Evolutionary conservation across 1,140 invertebrate species (phyloP).

Genomic region (Tetramorium simillimum): DNA sequence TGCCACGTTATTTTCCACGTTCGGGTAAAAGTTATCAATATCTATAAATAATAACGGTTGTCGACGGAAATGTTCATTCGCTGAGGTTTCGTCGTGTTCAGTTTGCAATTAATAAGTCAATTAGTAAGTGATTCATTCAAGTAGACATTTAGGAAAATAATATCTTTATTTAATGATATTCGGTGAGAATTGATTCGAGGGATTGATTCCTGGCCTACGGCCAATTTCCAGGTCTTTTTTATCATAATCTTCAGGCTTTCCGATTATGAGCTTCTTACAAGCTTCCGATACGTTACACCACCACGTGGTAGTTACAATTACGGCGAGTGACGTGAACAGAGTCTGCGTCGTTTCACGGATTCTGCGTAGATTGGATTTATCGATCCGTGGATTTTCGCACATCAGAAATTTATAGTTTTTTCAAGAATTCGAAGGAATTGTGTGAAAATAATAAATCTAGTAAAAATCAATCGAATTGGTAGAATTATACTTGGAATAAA

Average conservation of each 20-base stretch:
- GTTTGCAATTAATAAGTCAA: background rate
- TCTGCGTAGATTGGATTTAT: conserved; percentile 28
- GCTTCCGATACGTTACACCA: background rate
- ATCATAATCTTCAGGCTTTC: background rate
- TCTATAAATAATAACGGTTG: background rate
- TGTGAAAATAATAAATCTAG: background rate
- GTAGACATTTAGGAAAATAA: background rate
- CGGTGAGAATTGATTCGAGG: background rate
- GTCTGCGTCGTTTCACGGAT: conserved; percentile 23
- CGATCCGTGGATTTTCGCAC: conserved; percentile 21
- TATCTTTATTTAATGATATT: background rate
- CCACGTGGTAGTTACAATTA: conserved; percentile 43
- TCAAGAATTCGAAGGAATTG: background rate
- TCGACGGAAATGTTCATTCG: background rate
- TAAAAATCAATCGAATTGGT: background rate
- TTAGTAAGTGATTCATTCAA: background rate
- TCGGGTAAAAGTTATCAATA: background rate
- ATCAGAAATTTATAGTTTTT: background rate
- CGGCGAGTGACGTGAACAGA: conserved; percentile 1
- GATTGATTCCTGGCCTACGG: background rate
- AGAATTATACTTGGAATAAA: background rate
- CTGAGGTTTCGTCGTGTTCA: background rate
- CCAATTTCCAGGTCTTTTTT: background rate
- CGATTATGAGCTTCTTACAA: background rate
- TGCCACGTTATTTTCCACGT: background rate